Evolutionary conservation across 1,140 invertebrate species (phyloP), one percentile per base, ranked within the genome.

Genomic region (Octopus bimaculoides): DNA sequence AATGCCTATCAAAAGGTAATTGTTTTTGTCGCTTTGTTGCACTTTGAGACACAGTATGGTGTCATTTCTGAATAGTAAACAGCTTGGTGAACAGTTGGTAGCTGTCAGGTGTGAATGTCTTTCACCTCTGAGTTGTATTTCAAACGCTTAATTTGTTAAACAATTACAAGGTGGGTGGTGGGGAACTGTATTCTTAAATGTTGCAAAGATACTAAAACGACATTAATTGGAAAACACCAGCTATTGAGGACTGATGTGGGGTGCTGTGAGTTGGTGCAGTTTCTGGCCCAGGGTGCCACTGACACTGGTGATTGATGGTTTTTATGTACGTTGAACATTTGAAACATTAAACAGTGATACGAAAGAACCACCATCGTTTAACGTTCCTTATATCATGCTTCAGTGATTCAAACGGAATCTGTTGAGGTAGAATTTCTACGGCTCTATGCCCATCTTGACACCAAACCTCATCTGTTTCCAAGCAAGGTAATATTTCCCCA

Each of bases 1-100:
- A n/a, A 66, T 66, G 61, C 12, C n/a, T 66, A 66, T 66, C 61
- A 14, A 66, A 66, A 66, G 61, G 1, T 66, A 66, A 66, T 66
- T 66, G 61, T 66, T n/a, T n/a, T 66, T n/a, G 61, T 66, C n/a
- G 61, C 61, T 66, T 66, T 66, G 61, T 66, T 66, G 61, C 61
- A 66, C 61, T 66, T 66, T 66, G 12, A n/a, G 61, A 66, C 61
- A 14, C 61, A 14, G 61, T 66, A 41, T 41, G 26, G 61, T 66
- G 26, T 41, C 26, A 41, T 66, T 66, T 66, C 12, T 66, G 61
- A 66, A 66, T 66, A 66, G n/a, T n/a, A 66, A 66, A n/a, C 61
- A 66, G 61, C 61, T 66, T n/a, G 61, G 61, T 14, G 61, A 66
- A 66, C 61, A 66, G 61, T 66, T 66, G 61, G 61, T 66, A 2